phyloP scores from a whole-genome alignment of 2,888 invertebrate genomes.

The Phorcus lineatus region DNA sequence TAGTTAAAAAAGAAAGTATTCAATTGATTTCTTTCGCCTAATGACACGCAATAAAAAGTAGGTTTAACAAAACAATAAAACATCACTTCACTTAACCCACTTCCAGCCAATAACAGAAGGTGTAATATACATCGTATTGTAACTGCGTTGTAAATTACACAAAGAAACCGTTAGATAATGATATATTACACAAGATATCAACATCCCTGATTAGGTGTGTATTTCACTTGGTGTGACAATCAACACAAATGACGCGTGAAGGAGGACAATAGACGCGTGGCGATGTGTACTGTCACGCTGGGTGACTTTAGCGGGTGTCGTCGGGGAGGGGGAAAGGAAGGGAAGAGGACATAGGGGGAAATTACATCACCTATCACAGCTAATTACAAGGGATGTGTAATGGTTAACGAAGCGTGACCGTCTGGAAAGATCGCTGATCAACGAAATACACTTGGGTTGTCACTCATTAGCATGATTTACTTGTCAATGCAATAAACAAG shows the following conservation, averaged over 20 bases:
- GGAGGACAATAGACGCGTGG: conserved; percentile 1
- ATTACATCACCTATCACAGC: background rate
- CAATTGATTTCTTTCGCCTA: too few species aligned
- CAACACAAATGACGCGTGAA: background rate
- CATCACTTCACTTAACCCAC: too few species aligned
- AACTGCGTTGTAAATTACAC: too few species aligned
- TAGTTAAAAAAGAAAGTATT: too few species aligned
- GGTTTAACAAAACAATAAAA: too few species aligned
- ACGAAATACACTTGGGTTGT: background rate
- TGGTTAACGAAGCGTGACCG: conserved; percentile 1
- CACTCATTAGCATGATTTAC: background rate
- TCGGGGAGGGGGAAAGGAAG: background rate
- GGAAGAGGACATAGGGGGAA: background rate
- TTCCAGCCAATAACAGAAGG: too few species aligned
- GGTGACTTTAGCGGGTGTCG: background rate
- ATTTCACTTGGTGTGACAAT: background rate
- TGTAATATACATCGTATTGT: too few species aligned
- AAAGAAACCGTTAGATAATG: background rate
- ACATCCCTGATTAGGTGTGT: background rate
- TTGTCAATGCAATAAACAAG: too few species aligned
- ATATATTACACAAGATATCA: conserved; percentile 1
- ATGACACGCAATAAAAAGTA: too few species aligned
- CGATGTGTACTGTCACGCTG: conserved; percentile 14
- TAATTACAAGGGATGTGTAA: conserved; percentile 16
- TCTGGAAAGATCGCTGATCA: background rate